Conservation (phyloP, 2,113 vertebrate species). For the Fregata magnificens region DNA sequence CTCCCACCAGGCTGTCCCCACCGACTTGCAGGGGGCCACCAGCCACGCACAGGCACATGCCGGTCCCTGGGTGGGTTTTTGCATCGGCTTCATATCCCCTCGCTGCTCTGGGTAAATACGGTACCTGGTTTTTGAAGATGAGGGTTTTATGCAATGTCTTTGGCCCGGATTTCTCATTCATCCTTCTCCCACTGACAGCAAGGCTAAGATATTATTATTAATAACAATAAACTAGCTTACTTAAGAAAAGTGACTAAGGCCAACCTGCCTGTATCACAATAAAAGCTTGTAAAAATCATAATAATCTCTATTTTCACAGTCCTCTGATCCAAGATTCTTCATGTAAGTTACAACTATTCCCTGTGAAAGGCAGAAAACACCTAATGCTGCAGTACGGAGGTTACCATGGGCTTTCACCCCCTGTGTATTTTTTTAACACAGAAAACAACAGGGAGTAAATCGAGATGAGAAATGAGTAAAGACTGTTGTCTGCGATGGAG, state of each 20-base stretch:
- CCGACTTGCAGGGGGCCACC: background rate
- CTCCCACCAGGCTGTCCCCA: background rate
- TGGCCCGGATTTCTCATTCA: background rate
- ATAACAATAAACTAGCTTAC: background rate
- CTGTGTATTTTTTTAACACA: background rate
- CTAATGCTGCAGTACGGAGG: background rate
- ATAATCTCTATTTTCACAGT: background rate
- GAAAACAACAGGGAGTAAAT: background rate
- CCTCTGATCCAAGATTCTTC: background rate
- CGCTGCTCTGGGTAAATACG: background rate
- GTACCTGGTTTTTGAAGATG: background rate
- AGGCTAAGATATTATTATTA: background rate
- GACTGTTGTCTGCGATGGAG: background rate
- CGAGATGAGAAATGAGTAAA: background rate
- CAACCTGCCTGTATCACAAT: background rate
- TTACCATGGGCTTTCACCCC: background rate
- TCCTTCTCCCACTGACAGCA: background rate
- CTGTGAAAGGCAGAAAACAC: background rate
- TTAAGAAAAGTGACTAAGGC: background rate
- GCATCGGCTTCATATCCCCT: background rate
- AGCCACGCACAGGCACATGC: fast-evolving
- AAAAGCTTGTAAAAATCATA: background rate
- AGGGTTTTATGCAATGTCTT: background rate
- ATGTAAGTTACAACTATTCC: background rate
- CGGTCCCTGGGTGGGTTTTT: background rate